Evolutionary conservation across 1,140 invertebrate genomes (phyloP).

Genomic region (Limonius californicus): DNA sequence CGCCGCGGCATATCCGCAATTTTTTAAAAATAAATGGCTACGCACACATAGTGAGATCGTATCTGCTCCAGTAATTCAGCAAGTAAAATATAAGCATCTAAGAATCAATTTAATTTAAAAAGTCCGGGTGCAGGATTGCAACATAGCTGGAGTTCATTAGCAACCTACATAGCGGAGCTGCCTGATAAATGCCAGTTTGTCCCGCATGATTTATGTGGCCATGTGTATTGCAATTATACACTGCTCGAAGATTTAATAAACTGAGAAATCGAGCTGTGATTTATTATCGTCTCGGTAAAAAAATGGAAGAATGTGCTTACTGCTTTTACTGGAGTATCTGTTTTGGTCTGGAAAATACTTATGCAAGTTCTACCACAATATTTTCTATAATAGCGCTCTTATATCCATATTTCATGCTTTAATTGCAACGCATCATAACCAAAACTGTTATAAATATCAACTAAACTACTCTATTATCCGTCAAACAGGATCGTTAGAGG

Average conservation of each 20-base stretch:
- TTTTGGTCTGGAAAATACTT: too few relatives aligned
- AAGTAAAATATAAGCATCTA: conserved; percentile 11
- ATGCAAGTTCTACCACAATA: too few relatives aligned
- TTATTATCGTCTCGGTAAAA: conserved; percentile 29
- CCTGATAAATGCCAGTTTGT: conserved; percentile 35
- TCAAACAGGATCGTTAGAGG: too few relatives aligned
- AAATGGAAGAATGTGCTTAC: conserved; percentile 11
- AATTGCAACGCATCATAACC: too few relatives aligned
- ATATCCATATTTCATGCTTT: too few relatives aligned
- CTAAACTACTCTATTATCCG: too few relatives aligned
- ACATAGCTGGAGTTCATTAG: conserved; percentile 31
- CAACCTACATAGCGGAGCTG: conserved; percentile 30
- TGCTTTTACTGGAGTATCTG: neutral
- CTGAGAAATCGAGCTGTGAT: conserved; percentile 41
- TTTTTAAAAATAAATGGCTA: too few relatives aligned
- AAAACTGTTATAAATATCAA: too few relatives aligned
- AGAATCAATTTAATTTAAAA: conserved; percentile 8
- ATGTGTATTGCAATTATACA: conserved; percentile 43
- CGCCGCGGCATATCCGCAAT: too few relatives aligned
- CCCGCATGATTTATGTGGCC: conserved; percentile 38
- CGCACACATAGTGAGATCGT: too few relatives aligned
- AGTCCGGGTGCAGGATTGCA: conserved; percentile 21
- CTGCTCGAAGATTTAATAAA: conserved; percentile 43
- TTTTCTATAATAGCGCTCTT: too few relatives aligned
- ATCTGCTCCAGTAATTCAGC: too few relatives aligned